phyloP scores from a whole-genome alignment of 2,797 vertebrate genomes.

The Gymnopithys bicolor region DNA sequence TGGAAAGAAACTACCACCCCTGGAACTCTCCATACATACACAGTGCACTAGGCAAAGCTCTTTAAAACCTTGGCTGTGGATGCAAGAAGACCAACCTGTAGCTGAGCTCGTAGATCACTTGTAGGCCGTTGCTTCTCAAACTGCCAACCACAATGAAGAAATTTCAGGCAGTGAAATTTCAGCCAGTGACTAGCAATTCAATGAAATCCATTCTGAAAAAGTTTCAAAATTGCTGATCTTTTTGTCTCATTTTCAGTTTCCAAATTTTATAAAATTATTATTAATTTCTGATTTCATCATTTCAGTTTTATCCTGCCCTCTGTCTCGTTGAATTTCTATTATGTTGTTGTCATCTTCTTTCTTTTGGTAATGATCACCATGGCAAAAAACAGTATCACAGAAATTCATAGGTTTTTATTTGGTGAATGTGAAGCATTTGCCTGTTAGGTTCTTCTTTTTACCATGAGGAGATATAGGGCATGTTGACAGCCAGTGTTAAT shows the following conservation, averaged over 20 bases:
- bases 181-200: neutral
- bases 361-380: neutral
- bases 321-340: neutral
- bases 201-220: neutral
- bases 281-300: neutral
- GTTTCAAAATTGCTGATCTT: neutral
- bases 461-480: conserved; percentile 18
- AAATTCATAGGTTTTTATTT: conserved; percentile 13
- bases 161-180: neutral
- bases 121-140: neutral
- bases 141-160: neutral
- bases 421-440: conserved; percentile 38
- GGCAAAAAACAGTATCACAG: conserved; percentile 3
- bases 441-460: conserved; percentile 42
- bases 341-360: neutral
- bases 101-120: neutral
- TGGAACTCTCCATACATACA: neutral
- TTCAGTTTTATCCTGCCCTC: neutral
- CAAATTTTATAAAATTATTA: neutral
- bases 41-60: neutral
- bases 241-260: neutral
- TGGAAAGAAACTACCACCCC: neutral
- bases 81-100: neutral
- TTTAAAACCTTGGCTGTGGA: neutral
- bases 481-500: conserved; percentile 46